Percentiles rank a stretch among this genome's conserved stretches.
phyloP scores from a whole-genome alignment of 2,888 invertebrate species.

The Teleogryllus oceanicus region DNA sequence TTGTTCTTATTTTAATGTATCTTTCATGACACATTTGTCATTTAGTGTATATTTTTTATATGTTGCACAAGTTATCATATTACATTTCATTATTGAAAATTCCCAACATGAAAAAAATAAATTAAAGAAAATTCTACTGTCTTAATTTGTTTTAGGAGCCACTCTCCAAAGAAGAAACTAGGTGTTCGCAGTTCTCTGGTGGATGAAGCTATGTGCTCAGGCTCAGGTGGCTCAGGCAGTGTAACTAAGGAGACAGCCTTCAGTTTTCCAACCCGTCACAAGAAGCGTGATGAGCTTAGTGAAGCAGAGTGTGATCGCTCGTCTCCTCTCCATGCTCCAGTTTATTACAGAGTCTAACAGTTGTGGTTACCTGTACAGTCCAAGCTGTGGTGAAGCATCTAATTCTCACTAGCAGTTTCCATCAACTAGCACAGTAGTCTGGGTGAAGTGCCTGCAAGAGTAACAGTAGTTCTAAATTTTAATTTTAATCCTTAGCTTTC shows the following conservation, averaged over 20 bases:
- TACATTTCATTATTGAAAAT: too few species aligned
- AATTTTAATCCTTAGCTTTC: too few species aligned
- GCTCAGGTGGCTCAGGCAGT: conserved; percentile 3
- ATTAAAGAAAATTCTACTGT: background rate
- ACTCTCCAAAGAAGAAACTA: conserved; percentile 35
- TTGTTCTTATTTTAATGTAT: too few species aligned
- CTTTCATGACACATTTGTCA: too few species aligned
- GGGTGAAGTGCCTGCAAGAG: too few species aligned
- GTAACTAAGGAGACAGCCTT: conserved; percentile 37
- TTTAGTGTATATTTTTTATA: too few species aligned
- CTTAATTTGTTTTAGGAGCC: conserved; percentile 31
- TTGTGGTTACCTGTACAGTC: background rate
- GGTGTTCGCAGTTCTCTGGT: conserved; percentile 21
- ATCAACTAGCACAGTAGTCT: too few species aligned
- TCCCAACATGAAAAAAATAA: too few species aligned
- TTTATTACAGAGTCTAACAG: conserved; percentile 32
- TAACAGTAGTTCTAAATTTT: too few species aligned
- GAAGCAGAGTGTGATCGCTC: conserved; percentile 36
- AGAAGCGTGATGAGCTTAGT: conserved; percentile 32
- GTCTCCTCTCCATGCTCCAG: conserved; percentile 29
- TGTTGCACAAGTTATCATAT: too few species aligned
- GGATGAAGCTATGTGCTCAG: conserved; percentile 7
- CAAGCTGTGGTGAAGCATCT: conserved; percentile 6
- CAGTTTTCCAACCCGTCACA: conserved; percentile 33
- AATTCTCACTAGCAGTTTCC: background rate